These are phyloP conservation scores for Scortum barcoo DNA, from an alignment of 2,113 vertebrate species.

Conservation along the genomic window DNA sequence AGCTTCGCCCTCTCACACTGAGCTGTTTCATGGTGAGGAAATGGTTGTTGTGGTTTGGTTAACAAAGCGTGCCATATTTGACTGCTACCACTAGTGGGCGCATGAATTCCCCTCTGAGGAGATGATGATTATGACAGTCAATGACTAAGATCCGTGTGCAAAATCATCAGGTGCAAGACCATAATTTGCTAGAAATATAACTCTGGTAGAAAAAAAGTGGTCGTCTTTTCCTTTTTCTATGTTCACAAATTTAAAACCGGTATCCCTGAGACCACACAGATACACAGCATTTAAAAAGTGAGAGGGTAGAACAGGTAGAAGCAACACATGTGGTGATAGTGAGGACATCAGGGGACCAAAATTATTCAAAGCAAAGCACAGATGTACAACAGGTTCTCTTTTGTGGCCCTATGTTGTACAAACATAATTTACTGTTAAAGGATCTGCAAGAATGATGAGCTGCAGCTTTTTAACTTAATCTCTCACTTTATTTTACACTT, in stretches of 20 bases:
- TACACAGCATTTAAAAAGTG: neutral
- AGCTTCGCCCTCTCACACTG: neutral
- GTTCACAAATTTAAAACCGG: too few species aligned
- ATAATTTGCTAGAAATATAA: neutral
- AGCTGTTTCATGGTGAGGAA: neutral
- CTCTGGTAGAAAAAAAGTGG: neutral
- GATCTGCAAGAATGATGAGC: neutral
- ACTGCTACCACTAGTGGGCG: slow-evolving; percentile 66
- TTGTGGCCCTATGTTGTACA: too few species aligned
- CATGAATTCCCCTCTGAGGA: slow-evolving; percentile 17
- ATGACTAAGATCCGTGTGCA: neutral
- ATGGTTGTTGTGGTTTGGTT: too few species aligned
- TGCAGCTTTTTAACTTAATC: neutral
- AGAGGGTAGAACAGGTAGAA: neutral
- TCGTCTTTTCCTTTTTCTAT: neutral
- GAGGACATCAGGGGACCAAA: neutral
- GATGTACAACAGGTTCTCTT: neutral
- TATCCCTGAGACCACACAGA: neutral
- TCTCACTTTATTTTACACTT: neutral
- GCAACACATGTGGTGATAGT: neutral
- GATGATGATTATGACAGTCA: neutral
- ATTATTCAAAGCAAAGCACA: neutral
- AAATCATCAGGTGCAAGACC: neutral
- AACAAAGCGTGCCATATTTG: neutral
- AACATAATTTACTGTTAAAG: neutral